Evolutionary conservation across 2,113 vertebrate species (phyloP), one percentile per base, ranked within the genome.

Genomic region (Salvator merianae): DNA sequence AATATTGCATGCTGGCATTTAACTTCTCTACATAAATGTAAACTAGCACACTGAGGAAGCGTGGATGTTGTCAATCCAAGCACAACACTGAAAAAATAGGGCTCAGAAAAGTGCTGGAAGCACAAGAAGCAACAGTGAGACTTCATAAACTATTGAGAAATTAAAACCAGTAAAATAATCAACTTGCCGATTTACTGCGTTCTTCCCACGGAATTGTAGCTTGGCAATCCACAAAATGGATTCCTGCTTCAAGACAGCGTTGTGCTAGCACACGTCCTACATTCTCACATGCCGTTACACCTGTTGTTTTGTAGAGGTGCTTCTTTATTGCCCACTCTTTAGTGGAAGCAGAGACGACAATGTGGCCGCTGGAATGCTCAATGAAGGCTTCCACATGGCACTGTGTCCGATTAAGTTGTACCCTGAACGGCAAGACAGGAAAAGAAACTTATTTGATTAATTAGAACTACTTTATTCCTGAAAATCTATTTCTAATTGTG

Each of bases 291-390:
- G 99, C 98, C 0, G 95, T 88, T 55, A 97, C 97, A 0, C 96
- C 97, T 28, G 32, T 93, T 7, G 98, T 98, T 65, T 97, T 97
- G 32, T 96, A 88, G 8, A 99, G 94, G 89, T 99, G 95, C 85
- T 91, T 97, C 84, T 98, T 99, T 91, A 99, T 77, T 1, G 97
- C 97, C 99, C 98, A 99, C 87, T 99, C 99, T 8, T 91, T 96
- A 8, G 98, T 99, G 1, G 98, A 98, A 62, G 98, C 98, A 1
- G 97, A 96, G 13, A 99, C 90, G 77, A 99, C 97, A 5, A 97
- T 93, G 30, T 93, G 92, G 72, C 95, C 94, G 0, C 93, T 97
- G 1, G 4, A 55, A 40, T 94, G 93, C 73, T 97, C 96, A 1
- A 99, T 97, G 0, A 96, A 88, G 0, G 97, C 98, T 5, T 97